Evolutionary conservation across 2,888 invertebrate species (phyloP).

Genomic region (Nowickia ferox): DNA sequence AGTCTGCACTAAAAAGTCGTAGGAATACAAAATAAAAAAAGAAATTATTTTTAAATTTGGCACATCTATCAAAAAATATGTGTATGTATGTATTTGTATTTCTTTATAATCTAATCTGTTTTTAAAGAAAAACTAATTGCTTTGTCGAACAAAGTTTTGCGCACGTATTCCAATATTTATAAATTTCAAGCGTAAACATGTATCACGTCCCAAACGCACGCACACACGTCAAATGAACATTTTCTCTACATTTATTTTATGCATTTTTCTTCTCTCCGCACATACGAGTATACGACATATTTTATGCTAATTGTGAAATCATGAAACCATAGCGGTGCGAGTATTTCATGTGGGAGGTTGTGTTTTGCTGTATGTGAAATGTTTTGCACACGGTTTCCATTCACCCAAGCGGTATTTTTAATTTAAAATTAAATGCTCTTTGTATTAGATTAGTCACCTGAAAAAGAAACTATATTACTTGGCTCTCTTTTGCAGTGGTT

Average conservation of each 20-base stretch:
- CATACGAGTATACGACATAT: slow-evolving; percentile 9
- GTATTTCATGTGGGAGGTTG: slow-evolving; percentile 66
- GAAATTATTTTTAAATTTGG: slow-evolving; percentile 41
- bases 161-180: slow-evolving; percentile 68
- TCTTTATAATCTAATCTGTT: slow-evolving; percentile 55
- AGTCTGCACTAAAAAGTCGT: background rate
- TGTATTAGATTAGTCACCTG: slow-evolving; percentile 4
- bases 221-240: background rate
- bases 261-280: slow-evolving; percentile 9
- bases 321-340: background rate
- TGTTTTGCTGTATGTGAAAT: slow-evolving; percentile 52
- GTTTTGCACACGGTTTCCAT: slow-evolving; percentile 73
- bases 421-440: slow-evolving; percentile 32
- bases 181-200: slow-evolving; percentile 17
- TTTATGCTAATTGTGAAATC: slow-evolving; percentile 63
- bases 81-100: background rate
- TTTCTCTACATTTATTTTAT: slow-evolving; percentile 17
- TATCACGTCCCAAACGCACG: background rate
- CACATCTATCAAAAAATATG: slow-evolving; percentile 47
- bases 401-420: slow-evolving; percentile 1
- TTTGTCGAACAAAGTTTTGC: slow-evolving; percentile 61
- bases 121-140: slow-evolving; percentile 39
- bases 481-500: slow-evolving; percentile 58
- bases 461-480: slow-evolving; percentile 1
- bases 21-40: background rate